phyloP scores from a whole-genome alignment of 2,113 vertebrate genomes.

The Genyomyrus donnyi region DNA sequence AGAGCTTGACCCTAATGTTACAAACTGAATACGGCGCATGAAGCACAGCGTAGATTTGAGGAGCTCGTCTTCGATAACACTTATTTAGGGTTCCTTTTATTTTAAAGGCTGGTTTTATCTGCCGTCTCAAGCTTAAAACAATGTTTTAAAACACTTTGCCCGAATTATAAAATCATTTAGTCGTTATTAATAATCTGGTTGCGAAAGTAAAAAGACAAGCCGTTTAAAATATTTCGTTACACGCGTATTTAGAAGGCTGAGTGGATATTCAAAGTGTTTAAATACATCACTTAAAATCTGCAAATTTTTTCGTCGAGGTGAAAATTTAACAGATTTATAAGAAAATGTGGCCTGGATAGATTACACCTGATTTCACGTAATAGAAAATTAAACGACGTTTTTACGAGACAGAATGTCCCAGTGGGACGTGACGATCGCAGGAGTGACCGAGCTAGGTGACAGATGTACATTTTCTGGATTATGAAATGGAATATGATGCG shows the following conservation, averaged over 20 bases:
- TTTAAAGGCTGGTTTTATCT: neutral
- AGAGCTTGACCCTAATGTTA: constrained; percentile 7
- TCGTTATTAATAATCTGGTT: neutral
- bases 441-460: neutral
- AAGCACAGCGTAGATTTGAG: neutral
- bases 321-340: neutral
- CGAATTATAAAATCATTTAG: neutral
- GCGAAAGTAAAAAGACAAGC: neutral
- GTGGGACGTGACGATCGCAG: neutral
- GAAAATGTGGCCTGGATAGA: neutral
- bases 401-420: constrained; percentile 6
- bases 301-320: neutral
- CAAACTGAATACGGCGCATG: neutral
- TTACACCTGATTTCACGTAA: constrained; percentile 6
- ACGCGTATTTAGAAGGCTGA: neutral
- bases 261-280: neutral
- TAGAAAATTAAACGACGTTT: constrained; percentile 2
- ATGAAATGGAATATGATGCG: neutral
- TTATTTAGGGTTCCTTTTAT: neutral
- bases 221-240: neutral
- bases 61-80: neutral
- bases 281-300: neutral
- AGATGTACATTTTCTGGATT: neutral
- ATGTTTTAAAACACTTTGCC: neutral
- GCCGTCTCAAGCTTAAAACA: neutral